Evolutionary conservation across 2,113 vertebrate species (phyloP), one percentile per base, ranked within the genome.

Genomic region (Thamnaconus septentrionalis): DNA sequence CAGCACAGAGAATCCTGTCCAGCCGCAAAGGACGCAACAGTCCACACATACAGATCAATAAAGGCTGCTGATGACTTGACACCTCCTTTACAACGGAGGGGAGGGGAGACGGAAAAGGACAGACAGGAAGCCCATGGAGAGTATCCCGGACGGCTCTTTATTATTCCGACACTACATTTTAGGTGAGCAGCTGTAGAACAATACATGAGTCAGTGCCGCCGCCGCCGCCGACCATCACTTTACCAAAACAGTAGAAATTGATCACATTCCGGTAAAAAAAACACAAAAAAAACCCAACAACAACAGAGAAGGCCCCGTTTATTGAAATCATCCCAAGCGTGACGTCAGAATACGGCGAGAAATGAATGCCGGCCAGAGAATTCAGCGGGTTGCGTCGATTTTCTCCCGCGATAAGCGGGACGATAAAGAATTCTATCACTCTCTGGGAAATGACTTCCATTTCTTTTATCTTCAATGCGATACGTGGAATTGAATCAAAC

Each of bases 91-190:
- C 31, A 3, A 1, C 1, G n/a, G 39, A 44, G 55, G n/a, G 54
- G 42, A 75, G 46, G 10, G 42, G 47, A 61, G 42, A 40, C 42
- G 59, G 46, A 55, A 42, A 49, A 12, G 67, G 61, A 64, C 7
- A 46, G 56, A 76, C 59, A 56, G 59, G 56, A 63, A 39, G 70
- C 42, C 48, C 53, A 52, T 31, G 18, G 18, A 64, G 63, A 73
- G 77, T 50, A 53, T 82, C 75, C 75, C 71, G 79, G 80, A 77
- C 42, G 11, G 63, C 62, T 66, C 59, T 85, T 86, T 83, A 81
- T 86, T 85, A 73, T 61, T 78, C 72, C 65, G 57, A 82, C 61
- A 71, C 69, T 73, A 82, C 80, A 83, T 75, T 71, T 78, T 7
- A 78, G 55, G n/a, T 73, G 74, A 71, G 76, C 75, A 71, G 54